Conservation (phyloP, 2,888 invertebrate species). For the Leptinotarsa peninsularis region DNA sequence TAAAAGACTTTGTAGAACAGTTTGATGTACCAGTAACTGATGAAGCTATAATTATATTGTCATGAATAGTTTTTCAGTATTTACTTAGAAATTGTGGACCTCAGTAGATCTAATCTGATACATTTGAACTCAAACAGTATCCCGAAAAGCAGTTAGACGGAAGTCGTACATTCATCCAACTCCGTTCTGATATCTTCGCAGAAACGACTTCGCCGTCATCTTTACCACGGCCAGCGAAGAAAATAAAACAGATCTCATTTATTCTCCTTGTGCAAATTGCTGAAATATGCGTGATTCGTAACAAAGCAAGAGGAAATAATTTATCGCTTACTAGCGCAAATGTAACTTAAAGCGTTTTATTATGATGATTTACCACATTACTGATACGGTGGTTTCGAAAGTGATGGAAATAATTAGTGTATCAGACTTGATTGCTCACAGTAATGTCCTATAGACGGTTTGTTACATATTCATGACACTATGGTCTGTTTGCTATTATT, state of each 20-base stretch:
- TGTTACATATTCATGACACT: slow-evolving; percentile 12
- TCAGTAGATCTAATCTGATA: slow-evolving; percentile 4
- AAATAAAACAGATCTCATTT: slow-evolving; percentile 3
- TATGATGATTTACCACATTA: slow-evolving; percentile 19
- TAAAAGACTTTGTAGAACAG: too few relatives aligned
- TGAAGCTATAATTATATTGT: too few relatives aligned
- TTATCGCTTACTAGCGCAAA: slow-evolving; percentile 12
- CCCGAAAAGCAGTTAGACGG: slow-evolving; percentile 1
- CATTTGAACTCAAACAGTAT: slow-evolving; percentile 6
- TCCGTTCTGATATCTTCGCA: slow-evolving; percentile 6
- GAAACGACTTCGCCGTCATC: neutral
- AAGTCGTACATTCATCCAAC: slow-evolving; percentile 8
- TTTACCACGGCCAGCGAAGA: neutral
- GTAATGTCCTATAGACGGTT: slow-evolving; percentile 10
- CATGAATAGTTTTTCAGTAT: neutral
- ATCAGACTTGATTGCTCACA: slow-evolving; percentile 13
- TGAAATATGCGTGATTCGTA: slow-evolving; percentile 16
- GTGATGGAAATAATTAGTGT: slow-evolving; percentile 14
- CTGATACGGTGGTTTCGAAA: slow-evolving; percentile 14
- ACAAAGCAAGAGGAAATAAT: slow-evolving; percentile 16
- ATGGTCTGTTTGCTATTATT: slow-evolving; percentile 2
- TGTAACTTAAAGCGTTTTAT: slow-evolving; percentile 14
- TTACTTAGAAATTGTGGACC: neutral
- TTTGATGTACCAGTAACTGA: too few relatives aligned
- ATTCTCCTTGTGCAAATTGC: slow-evolving; percentile 8